phyloP scores from a whole-genome alignment of 1,140 invertebrate species.

The Pseudobourletiella spinata region DNA sequence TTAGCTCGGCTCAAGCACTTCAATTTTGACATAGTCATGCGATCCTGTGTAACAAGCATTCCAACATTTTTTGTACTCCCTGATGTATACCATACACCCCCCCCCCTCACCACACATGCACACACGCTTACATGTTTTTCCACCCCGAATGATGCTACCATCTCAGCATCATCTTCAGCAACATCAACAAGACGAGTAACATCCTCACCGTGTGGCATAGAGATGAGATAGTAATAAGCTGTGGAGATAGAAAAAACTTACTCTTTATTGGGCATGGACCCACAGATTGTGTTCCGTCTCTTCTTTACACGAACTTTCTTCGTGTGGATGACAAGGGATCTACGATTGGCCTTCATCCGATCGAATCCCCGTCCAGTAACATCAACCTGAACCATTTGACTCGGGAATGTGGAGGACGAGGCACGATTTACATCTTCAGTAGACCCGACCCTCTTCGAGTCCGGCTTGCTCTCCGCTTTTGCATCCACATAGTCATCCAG shows the following conservation, averaged over 20 bases:
- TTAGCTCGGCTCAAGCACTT: not conserved
- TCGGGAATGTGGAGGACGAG: constrained; percentile 56
- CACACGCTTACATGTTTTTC: too few species aligned
- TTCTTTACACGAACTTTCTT: constrained; percentile 43
- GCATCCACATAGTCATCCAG: constrained; percentile 34
- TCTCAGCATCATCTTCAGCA: too few species aligned
- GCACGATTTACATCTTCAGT: constrained; percentile 41
- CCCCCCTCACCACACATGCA: too few species aligned
- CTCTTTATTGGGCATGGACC: constrained; percentile 41
- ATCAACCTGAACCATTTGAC: constrained; percentile 76
- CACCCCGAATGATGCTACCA: too few species aligned
- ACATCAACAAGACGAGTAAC: too few species aligned
- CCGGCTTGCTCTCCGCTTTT: constrained; percentile 15
- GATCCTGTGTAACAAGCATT: not conserved
- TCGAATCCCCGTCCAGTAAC: constrained; percentile 74
- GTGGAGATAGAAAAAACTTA: too few species aligned
- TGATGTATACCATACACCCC: too few species aligned
- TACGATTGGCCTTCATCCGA: constrained; percentile 69
- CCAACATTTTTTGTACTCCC: too few species aligned
- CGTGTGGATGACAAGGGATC: constrained; percentile 52
- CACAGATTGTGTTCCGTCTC: constrained; percentile 79
- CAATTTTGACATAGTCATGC: not conserved
- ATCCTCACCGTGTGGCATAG: too few species aligned
- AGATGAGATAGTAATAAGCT: too few species aligned
- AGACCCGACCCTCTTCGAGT: constrained; percentile 36